A percentile compares a stretch with the other conserved stretches of the same genome.
phyloP scores from a whole-genome alignment of 2,113 vertebrate species.

The Desmodus rotundus region DNA sequence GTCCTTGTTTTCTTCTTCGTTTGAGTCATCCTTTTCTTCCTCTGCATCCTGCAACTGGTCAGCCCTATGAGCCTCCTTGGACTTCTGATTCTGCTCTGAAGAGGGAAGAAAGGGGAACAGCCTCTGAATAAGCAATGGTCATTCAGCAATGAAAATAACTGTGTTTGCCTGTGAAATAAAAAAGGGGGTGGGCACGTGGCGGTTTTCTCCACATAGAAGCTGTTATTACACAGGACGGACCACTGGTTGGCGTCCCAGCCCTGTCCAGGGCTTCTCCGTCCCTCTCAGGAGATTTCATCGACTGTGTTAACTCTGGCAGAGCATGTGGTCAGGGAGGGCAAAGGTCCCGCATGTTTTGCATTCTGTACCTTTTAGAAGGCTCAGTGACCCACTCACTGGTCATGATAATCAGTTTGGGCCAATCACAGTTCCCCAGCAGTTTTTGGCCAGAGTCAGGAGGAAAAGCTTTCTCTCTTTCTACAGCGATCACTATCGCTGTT shows the following conservation, averaged over 20 bases:
- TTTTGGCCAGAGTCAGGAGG: not conserved
- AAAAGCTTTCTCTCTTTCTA: not conserved
- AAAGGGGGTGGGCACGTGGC: not conserved
- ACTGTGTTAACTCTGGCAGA: not conserved
- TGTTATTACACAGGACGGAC: not conserved
- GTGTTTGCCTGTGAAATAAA: not conserved
- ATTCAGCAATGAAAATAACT: not conserved
- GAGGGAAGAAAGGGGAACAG: slow-evolving; percentile 28
- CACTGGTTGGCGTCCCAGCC: not conserved
- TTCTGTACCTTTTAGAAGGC: not conserved
- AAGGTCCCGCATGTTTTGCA: not conserved
- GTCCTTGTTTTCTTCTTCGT: slow-evolving; percentile 73
- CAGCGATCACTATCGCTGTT: not conserved
- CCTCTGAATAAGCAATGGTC: not conserved
- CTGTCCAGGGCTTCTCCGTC: not conserved
- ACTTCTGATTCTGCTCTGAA: slow-evolving; percentile 73
- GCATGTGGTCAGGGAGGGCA: not conserved
- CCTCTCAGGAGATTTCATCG: not conserved
- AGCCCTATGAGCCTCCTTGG: slow-evolving; percentile 62
- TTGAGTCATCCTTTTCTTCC: slow-evolving; percentile 70
- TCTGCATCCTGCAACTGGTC: slow-evolving; percentile 71
- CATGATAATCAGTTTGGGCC: not conserved
- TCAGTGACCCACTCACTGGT: not conserved
- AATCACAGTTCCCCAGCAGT: not conserved
- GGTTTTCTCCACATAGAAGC: not conserved